A percentile compares a stretch with the other conserved stretches of the same genome.
These are phyloP conservation scores for Argyresthia albistria DNA, from an alignment of 2,888 invertebrate species.

Conservation along the genomic window DNA sequence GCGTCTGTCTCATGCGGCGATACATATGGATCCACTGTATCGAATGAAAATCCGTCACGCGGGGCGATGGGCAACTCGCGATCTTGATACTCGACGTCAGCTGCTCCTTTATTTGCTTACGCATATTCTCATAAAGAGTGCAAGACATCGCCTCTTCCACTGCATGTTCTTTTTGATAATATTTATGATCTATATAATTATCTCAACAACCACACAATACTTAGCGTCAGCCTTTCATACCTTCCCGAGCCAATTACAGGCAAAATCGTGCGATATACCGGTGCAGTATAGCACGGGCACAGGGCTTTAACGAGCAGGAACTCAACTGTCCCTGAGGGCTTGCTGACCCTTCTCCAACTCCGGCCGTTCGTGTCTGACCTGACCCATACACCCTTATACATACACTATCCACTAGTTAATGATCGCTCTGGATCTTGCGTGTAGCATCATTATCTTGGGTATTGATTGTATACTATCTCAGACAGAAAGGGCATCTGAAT, in stretches of 20 bases:
- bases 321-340: constrained; percentile 1
- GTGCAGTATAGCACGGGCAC: background rate
- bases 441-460: background rate
- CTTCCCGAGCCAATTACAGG: background rate
- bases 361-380: constrained; percentile 2
- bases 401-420: background rate
- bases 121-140: too few species aligned
- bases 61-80: too few species aligned
- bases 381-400: constrained; percentile 8
- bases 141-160: too few species aligned
- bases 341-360: background rate
- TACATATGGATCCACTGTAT: too few species aligned
- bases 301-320: constrained; percentile 3
- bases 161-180: too few species aligned
- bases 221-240: background rate
- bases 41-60: too few species aligned
- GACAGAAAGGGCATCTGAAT: too few species aligned
- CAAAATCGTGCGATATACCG: constrained; percentile 2
- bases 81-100: too few species aligned
- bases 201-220: background rate
- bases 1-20: too few species aligned
- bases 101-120: too few species aligned
- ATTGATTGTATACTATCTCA: too few species aligned
- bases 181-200: background rate
- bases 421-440: background rate